phyloP scores from a whole-genome alignment of 2,888 invertebrate genomes.

The Cephus pulcher region DNA sequence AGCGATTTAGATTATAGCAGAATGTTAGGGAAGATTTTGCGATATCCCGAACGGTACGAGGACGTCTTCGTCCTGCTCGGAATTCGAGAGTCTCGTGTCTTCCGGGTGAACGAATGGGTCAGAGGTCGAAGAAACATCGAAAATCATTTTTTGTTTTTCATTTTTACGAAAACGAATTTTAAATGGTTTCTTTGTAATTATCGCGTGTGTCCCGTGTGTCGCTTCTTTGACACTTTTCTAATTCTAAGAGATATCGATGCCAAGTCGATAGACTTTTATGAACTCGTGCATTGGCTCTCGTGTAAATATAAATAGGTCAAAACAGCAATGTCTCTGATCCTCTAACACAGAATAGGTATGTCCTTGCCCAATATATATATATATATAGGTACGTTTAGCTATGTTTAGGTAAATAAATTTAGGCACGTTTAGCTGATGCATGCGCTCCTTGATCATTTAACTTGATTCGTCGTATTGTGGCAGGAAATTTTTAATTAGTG shows the following conservation, averaged over 20 bases:
- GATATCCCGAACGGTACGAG: neutral
- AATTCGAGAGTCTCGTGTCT: neutral
- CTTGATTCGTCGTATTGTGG: slow-evolving; percentile 37
- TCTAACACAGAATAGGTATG: neutral
- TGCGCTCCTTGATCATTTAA: slow-evolving; percentile 41
- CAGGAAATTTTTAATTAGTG: slow-evolving; percentile 31
- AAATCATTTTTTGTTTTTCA: neutral
- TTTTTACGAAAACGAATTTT: neutral
- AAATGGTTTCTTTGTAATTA: neutral
- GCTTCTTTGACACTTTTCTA: slow-evolving; percentile 5
- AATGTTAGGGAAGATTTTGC: neutral
- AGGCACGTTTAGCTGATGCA: slow-evolving; percentile 37
- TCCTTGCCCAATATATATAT: neutral
- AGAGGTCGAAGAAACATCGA: neutral
- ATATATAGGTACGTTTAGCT: neutral
- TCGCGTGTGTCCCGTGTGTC: slow-evolving; percentile 3
- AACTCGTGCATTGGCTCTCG: no score
- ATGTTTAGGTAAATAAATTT: no score
- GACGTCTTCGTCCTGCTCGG: no score
- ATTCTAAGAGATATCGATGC: neutral
- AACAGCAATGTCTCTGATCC: neutral
- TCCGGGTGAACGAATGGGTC: neutral
- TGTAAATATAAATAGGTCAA: no score
- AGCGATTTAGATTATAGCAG: slow-evolving; percentile 37
- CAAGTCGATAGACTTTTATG: no score